Conservation (phyloP, 2,888 invertebrate genomes). For the Boloria selene region DNA sequence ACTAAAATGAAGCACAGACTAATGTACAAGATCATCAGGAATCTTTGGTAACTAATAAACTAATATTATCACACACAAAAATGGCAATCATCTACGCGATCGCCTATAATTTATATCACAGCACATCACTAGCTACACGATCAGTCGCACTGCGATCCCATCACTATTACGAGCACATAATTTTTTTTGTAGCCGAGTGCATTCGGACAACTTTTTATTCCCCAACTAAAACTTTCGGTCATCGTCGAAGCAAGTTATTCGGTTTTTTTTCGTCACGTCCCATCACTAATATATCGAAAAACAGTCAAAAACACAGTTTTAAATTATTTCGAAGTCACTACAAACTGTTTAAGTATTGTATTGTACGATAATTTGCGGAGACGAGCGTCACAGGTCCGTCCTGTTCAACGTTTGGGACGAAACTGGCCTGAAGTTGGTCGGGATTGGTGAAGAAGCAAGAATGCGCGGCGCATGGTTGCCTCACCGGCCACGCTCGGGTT, state of each 20-base stretch:
- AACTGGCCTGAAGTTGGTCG: slow-evolving; percentile 77
- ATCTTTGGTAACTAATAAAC: slow-evolving; percentile 82
- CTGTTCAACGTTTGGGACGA: slow-evolving; percentile 61
- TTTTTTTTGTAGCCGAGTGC: slow-evolving; percentile 75
- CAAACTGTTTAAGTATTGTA: slow-evolving; percentile 67
- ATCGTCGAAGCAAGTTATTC: slow-evolving; percentile 60
- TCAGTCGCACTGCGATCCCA: slow-evolving; percentile 78
- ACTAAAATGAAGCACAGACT: slow-evolving; percentile 82
- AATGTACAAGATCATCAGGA: slow-evolving; percentile 82
- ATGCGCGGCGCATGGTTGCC: slow-evolving; percentile 80
- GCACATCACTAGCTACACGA: slow-evolving; percentile 79
- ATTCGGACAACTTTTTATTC: slow-evolving; percentile 76
- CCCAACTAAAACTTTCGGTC: slow-evolving; percentile 74
- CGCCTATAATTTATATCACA: slow-evolving; percentile 79
- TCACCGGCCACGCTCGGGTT: slow-evolving; percentile 72
- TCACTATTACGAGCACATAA: slow-evolving; percentile 71
- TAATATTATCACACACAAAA: slow-evolving; percentile 75
- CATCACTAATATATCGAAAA: slow-evolving; percentile 60
- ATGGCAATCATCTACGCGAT: slow-evolving; percentile 78
- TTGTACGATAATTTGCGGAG: slow-evolving; percentile 70
- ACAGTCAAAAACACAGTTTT: slow-evolving; percentile 48
- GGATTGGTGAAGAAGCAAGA: slow-evolving; percentile 72
- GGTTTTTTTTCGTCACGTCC: slow-evolving; percentile 56
- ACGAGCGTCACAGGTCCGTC: slow-evolving; percentile 64
- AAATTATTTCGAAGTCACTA: slow-evolving; percentile 62